phyloP scores from a whole-genome alignment of 2,888 invertebrate genomes.

The Acanthococcus lagerstroemiae region DNA sequence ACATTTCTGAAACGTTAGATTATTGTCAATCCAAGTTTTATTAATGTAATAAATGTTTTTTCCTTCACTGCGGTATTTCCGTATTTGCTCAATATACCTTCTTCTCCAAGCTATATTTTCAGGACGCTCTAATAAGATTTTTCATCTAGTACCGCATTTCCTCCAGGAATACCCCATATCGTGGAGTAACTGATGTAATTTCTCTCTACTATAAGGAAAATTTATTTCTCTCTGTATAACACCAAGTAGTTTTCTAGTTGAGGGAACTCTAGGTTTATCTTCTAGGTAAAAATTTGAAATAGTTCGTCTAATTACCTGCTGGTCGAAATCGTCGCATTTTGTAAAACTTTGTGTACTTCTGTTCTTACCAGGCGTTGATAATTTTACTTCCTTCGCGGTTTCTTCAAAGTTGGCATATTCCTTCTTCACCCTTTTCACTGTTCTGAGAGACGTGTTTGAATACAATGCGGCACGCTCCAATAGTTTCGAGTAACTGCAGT shows the following conservation, averaged over 20 bases:
- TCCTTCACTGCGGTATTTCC: background rate
- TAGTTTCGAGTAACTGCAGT: background rate
- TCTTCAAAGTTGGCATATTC: background rate
- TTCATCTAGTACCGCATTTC: background rate
- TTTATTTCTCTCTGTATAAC: background rate
- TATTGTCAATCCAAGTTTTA: slow-evolving; percentile 6
- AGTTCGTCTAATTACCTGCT: background rate
- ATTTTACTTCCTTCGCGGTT: background rate
- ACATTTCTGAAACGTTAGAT: slow-evolving; percentile 9
- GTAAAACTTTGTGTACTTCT: background rate
- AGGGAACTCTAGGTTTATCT: background rate
- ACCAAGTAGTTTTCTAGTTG: background rate
- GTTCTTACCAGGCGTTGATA: background rate
- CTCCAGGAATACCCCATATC: background rate
- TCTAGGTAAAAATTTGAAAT: slow-evolving; percentile 10
- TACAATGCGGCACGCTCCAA: background rate
- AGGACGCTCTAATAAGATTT: background rate
- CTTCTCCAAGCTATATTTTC: background rate
- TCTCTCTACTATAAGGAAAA: background rate
- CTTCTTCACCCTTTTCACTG: background rate
- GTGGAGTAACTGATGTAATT: background rate
- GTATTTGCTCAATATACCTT: background rate
- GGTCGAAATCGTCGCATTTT: slow-evolving; percentile 1
- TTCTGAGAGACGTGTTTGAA: background rate
- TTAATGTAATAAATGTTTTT: background rate